Evolutionary conservation across 2,797 vertebrate genomes (phyloP).

Genomic region (Spondyliosoma cantharus): DNA sequence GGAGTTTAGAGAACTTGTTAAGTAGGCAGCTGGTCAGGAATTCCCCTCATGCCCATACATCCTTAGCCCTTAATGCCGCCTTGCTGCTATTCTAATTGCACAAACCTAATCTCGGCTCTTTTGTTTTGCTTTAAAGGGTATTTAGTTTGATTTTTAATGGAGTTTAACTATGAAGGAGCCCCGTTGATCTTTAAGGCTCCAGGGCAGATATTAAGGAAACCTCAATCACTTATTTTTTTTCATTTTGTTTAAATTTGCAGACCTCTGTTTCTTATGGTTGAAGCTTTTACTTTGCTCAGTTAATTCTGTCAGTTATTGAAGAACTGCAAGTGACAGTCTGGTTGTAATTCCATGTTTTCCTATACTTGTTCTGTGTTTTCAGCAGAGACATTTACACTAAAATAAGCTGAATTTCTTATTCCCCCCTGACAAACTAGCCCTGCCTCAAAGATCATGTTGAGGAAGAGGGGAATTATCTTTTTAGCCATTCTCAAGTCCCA

Average conservation of each 20-base stretch:
- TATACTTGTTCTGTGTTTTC: conserved; percentile 3
- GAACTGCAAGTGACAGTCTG: not conserved
- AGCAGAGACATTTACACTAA: not conserved
- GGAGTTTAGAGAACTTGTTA: conserved; percentile 43
- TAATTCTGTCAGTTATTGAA: conserved; percentile 26
- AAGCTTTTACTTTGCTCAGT: not conserved
- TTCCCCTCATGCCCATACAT: conserved; percentile 62
- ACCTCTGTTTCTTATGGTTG: not conserved
- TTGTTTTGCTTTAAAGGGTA: conserved; percentile 45
- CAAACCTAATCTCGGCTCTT: conserved; percentile 60
- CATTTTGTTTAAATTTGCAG: not conserved
- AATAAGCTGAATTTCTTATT: conserved; percentile 17
- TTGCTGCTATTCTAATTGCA: conserved; percentile 44
- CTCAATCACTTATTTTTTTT: not conserved
- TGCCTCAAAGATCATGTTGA: conserved; percentile 62
- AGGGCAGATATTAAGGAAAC: not conserved
- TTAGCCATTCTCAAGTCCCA: conserved; percentile 75
- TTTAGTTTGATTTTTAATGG: conserved; percentile 17
- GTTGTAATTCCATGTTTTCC: not conserved
- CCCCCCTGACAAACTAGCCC: conserved; percentile 19
- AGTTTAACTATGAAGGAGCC: not conserved
- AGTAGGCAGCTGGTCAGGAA: conserved; percentile 64
- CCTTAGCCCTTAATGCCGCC: conserved; percentile 55
- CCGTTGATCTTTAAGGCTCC: not conserved
- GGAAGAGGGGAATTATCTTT: conserved; percentile 76